phyloP scores from a whole-genome alignment of 2,797 vertebrate genomes.

The Pseudochirops corinnae region DNA sequence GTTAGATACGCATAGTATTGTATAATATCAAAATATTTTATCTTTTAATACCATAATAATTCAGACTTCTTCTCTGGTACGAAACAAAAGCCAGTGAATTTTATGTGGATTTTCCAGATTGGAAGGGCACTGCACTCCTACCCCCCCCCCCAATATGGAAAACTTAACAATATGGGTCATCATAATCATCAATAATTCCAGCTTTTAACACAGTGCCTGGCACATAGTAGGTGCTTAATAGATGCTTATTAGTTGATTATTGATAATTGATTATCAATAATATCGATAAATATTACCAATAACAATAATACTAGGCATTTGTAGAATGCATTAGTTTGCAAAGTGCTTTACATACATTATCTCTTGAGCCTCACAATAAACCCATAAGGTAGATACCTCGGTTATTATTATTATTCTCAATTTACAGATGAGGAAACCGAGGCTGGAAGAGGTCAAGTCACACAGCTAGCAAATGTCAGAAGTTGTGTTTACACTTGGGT shows the following conservation, averaged over 20 bases:
- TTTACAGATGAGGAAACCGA: background rate
- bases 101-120: background rate
- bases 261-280: background rate
- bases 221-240: background rate
- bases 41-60: background rate
- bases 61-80: background rate
- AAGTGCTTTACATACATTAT: background rate
- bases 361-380: background rate
- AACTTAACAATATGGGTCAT: background rate
- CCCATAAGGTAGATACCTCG: background rate
- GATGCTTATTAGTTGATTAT: background rate
- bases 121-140: background rate
- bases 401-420: background rate
- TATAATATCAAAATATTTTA: background rate
- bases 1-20: background rate
- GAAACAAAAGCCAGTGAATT: background rate
- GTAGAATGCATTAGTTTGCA: background rate
- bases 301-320: background rate
- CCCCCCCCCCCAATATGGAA: background rate
- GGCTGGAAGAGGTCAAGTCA: background rate
- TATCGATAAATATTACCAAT: no score
- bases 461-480: background rate
- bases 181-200: background rate
- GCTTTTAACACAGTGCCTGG: background rate
- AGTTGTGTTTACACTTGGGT: background rate